Evolutionary conservation across 2,113 vertebrate species (phyloP), one percentile per base, ranked within the genome.

Genomic region (Leptocoma aspasia): DNA sequence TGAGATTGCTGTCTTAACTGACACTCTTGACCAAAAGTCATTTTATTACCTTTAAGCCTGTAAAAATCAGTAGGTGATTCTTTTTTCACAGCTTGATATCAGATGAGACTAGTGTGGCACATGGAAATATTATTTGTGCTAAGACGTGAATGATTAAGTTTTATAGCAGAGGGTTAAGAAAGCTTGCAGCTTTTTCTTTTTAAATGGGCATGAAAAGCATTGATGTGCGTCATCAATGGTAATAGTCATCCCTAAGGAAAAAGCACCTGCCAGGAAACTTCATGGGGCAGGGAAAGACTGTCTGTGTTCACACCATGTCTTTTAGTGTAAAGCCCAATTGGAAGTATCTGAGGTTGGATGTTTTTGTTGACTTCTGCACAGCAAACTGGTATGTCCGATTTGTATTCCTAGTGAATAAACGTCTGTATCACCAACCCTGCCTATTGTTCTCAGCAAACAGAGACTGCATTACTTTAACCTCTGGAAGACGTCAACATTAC

Each of bases 21-120:
- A 97, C 72, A 45, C 21, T 69, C 65, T 76, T 94, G 65, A 90
- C 94, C 82, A 81, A 94, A 96, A 96, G 77, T 73, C 2, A 37
- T 75, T 89, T 94, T 75, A 78, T 96, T 96, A 65, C 71, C 87
- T 94, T 73, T 47, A 60, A 76, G 71, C 33, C 59, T 93, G 42
- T 79, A 76, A 52, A 87, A 75, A 92, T n/a, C 85, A 75, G 82
- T 39, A 81, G 91, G 96, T 73, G 79, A 66, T 37, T 44, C 61
- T 89, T 81, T 89, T 90, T 95, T 92, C 84, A 82, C 27, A 68
- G 81, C 91, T 93, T 96, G 88, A 75, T 97, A 96, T 97, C 95
- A 97, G 97, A 97, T 94, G 75, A 96, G 89, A 95, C 87, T 57
- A 61, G 79, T 79, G 90, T 92, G 95, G 94, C 92, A 60, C 49